Conservation (phyloP, 2,797 vertebrate genomes). For the Oryzias dopingdopingensis region DNA sequence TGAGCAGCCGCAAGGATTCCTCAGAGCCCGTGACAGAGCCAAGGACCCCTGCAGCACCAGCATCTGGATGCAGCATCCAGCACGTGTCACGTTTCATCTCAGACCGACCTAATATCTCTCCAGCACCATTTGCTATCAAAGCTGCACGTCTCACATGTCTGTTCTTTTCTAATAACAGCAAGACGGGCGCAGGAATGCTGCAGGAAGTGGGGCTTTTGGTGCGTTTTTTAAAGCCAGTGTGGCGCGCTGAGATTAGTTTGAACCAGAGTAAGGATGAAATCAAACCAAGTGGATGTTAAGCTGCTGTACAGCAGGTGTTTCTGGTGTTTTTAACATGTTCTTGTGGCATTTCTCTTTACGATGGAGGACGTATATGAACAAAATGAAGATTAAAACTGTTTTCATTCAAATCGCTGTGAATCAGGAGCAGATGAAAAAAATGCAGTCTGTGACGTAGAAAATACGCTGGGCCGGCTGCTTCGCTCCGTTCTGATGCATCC, state of each 20-base stretch:
- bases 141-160: conserved; percentile 24
- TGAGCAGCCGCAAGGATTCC: conserved; percentile 51
- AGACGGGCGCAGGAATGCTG: conserved; percentile 10
- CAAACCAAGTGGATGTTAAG: no score
- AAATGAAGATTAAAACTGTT: no score
- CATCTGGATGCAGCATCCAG: conserved; percentile 68
- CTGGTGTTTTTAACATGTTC: no score
- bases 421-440: no score
- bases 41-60: conserved; percentile 63
- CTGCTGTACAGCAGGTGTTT: no score
- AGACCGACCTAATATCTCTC: conserved; percentile 43
- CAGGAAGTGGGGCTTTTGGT: background rate
- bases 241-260: conserved; percentile 6
- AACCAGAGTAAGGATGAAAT: background rate
- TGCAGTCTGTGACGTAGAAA: no score
- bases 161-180: conserved; percentile 27
- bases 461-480: no score
- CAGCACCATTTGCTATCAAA: conserved; percentile 37
- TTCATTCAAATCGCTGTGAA: no score
- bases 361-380: no score
- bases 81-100: conserved; percentile 47
- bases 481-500: no score
- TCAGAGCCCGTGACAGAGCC: conserved; percentile 65
- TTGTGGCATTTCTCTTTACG: no score
- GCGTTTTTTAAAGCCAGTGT: conserved; percentile 9